phyloP scores from a whole-genome alignment of 37 sponge, comb jelly and placozoan species.

The Haliclona indistincta region DNA sequence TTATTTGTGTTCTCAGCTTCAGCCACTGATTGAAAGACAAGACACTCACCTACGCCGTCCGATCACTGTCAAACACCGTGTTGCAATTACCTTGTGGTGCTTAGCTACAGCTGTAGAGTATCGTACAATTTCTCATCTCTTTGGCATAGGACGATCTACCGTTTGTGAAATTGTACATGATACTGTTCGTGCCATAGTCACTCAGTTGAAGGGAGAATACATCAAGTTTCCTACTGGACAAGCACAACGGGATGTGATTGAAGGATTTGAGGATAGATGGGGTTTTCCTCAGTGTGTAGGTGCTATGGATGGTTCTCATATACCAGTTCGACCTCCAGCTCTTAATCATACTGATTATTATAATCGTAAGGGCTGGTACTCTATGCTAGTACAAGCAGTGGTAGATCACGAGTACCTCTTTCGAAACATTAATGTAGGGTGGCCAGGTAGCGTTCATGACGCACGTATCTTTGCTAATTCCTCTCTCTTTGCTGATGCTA shows the following conservation, averaged over 20 bases:
- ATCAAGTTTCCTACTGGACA: conserved; percentile 16
- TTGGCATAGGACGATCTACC: no score
- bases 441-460: conserved; percentile 55
- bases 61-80: conserved; percentile 12
- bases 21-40: not conserved
- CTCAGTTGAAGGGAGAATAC: not conserved
- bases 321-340: no score
- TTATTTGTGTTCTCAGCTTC: conserved; percentile 16
- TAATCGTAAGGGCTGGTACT: conserved; percentile 14
- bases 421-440: conserved; percentile 17
- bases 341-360: conserved; percentile 14
- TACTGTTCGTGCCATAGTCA: conserved; percentile 16
- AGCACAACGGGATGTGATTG: not conserved
- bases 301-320: conserved; percentile 45
- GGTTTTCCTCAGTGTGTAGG: conserved; percentile 32
- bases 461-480: conserved; percentile 32
- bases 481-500: not conserved
- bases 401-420: no score
- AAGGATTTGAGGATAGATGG: conserved; percentile 5
- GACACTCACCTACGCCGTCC: conserved; percentile 6
- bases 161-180: conserved; percentile 34
- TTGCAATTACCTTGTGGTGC: conserved; percentile 30
- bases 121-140: conserved; percentile 28
- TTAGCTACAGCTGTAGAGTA: conserved; percentile 22
- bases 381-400: no score